A percentile compares a stretch with the other conserved stretches of the same genome.
Conservation (phyloP, 53 echinoderm and acorn worm species). For the Hippasteria phrygiana region DNA sequence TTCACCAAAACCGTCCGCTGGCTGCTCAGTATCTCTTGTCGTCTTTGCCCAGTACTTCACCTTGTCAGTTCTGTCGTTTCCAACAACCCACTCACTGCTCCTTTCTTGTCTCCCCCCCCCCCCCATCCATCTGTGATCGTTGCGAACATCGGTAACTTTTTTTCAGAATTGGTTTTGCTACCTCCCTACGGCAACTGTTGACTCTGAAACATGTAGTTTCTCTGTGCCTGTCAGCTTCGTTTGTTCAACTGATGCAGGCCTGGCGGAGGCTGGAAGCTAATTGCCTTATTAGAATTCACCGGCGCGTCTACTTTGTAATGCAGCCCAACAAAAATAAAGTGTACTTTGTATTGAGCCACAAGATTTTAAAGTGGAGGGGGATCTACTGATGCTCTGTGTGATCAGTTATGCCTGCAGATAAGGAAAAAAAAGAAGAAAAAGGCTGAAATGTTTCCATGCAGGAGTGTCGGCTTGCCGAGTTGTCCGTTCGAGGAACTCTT, state of each 20-base stretch:
- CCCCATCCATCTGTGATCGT: background rate
- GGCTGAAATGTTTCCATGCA: too few relatives aligned
- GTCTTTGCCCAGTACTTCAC: slow-evolving; percentile 47
- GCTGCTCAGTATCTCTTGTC: background rate
- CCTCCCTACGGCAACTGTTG: background rate
- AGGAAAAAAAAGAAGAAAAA: too few relatives aligned
- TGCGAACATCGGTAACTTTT: background rate
- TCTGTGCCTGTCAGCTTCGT: background rate
- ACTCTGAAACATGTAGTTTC: slow-evolving; percentile 1
- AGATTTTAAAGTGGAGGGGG: background rate
- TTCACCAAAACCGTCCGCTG: background rate
- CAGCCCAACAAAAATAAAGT: background rate
- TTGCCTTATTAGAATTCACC: slow-evolving; percentile 55
- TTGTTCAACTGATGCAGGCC: background rate
- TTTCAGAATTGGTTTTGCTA: background rate
- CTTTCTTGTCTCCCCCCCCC: background rate
- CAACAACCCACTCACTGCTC: background rate
- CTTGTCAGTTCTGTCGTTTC: slow-evolving; percentile 14
- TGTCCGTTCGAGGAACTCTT: too few relatives aligned
- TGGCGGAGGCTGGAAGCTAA: background rate
- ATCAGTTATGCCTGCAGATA: too few relatives aligned
- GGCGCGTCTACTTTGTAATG: background rate
- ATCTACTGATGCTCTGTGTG: too few relatives aligned
- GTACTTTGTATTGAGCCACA: background rate
- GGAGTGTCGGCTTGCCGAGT: too few relatives aligned